Evolutionary conservation across 1,140 invertebrate species (phyloP).

Genomic region (Ceratitis capitata): DNA sequence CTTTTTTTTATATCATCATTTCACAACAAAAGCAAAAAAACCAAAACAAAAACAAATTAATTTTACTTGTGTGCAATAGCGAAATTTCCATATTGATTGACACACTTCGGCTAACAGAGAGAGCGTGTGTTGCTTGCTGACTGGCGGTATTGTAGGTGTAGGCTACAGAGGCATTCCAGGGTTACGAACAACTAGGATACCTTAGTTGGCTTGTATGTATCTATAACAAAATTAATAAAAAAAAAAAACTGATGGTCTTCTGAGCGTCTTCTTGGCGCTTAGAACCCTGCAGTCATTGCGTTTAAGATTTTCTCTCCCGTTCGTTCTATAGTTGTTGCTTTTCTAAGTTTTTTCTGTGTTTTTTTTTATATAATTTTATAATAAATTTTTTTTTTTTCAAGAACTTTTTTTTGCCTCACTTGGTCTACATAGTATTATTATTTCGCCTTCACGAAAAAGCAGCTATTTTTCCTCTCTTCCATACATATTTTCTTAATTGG

Average conservation of each 20-base stretch:
- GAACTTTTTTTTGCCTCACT: background rate
- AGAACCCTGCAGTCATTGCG: too few species aligned
- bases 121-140: background rate
- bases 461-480: background rate
- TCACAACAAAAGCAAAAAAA: background rate
- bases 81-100: slow-evolving; percentile 27
- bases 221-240: too few species aligned
- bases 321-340: background rate
- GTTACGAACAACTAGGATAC: too few species aligned
- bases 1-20: background rate
- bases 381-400: background rate
- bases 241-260: too few species aligned
- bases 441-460: background rate
- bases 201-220: too few species aligned
- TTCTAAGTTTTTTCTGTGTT: background rate
- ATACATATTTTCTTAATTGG: slow-evolving; percentile 6
- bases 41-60: background rate
- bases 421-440: background rate
- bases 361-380: background rate
- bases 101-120: background rate
- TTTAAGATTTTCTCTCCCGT: too few species aligned
- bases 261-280: too few species aligned
- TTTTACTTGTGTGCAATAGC: slow-evolving; percentile 1
- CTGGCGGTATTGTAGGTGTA: background rate
- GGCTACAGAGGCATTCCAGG: too few species aligned